Percentiles rank a stretch among this genome's conserved stretches.
These are phyloP conservation scores for Serinus canaria DNA, from an alignment of 2,113 vertebrate genomes.

Conservation along the genomic window DNA sequence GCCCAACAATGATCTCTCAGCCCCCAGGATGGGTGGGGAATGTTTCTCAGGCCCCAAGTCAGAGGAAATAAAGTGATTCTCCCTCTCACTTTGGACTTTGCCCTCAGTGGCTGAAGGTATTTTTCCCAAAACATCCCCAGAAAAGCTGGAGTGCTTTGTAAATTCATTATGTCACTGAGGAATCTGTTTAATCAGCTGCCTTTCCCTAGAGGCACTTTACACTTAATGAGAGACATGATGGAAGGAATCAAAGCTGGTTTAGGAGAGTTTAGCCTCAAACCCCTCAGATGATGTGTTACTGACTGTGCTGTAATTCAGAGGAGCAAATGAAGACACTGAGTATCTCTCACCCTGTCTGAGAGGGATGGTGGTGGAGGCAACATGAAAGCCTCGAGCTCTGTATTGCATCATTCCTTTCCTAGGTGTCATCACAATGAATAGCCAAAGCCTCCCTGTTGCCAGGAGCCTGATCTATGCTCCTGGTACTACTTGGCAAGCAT, in stretches of 20 bases:
- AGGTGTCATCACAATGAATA: not conserved
- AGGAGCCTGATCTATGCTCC: not conserved
- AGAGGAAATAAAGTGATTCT: not conserved
- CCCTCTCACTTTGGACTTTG: not conserved
- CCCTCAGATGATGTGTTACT: not conserved
- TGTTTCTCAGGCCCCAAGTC: not conserved
- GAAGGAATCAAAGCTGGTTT: conserved; percentile 33
- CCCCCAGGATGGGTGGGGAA: not conserved
- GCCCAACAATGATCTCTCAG: not conserved
- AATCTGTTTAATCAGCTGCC: conserved; percentile 70
- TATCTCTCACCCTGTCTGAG: not conserved
- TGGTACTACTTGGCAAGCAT: not conserved
- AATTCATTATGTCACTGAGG: conserved; percentile 64
- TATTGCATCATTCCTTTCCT: not conserved
- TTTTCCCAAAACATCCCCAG: conserved; percentile 62
- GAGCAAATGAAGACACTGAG: not conserved
- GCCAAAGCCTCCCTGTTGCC: not conserved
- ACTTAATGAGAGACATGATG: conserved; percentile 44
- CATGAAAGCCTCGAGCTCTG: not conserved
- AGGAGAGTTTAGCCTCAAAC: not conserved
- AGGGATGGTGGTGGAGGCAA: not conserved
- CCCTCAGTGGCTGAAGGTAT: not conserved
- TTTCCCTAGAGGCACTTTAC: conserved; percentile 50
- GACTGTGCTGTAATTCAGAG: not conserved
- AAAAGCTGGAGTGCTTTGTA: conserved; percentile 47